Evolutionary conservation across 1,140 invertebrate species (phyloP).

Genomic region (Drosophila kurseongensis): DNA sequence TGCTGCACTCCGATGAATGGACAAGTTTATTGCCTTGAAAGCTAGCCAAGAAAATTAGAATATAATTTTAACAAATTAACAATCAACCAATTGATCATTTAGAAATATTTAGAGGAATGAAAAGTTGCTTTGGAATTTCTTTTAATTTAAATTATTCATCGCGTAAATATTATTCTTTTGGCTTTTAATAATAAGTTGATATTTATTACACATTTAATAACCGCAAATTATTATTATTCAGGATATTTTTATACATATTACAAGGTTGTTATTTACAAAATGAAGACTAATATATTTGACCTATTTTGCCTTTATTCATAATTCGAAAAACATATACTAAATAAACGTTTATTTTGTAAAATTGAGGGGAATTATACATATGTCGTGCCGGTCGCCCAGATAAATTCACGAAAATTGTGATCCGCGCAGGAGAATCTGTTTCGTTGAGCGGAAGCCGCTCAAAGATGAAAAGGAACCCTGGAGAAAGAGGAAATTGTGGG

Average conservation of each 20-base stretch:
- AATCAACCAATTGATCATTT: neutral
- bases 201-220: neutral
- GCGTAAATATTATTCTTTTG: neutral
- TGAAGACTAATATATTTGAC: neutral
- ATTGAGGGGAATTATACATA: neutral
- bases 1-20: slow-evolving; percentile 47
- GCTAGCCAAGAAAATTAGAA: slow-evolving; percentile 45
- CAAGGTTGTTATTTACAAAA: too few relatives aligned
- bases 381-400: neutral
- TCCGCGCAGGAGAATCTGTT: slow-evolving; percentile 21
- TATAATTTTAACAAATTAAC: slow-evolving; percentile 7
- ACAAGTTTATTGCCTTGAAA: slow-evolving; percentile 66
- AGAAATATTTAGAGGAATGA: neutral
- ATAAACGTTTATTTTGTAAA: slow-evolving; percentile 5
- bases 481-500: slow-evolving; percentile 50
- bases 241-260: too few relatives aligned
- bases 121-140: neutral
- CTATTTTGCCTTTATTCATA: too few relatives aligned
- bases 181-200: neutral
- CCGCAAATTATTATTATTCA: neutral
- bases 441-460: slow-evolving; percentile 31
- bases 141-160: neutral
- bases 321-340: neutral
- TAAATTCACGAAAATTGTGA: neutral
- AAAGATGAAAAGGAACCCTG: slow-evolving; percentile 29